Evolutionary conservation across 37 sponge, comb jelly and placozoan species (phyloP).

Genomic region (Halisarca cf. caerulea): DNA sequence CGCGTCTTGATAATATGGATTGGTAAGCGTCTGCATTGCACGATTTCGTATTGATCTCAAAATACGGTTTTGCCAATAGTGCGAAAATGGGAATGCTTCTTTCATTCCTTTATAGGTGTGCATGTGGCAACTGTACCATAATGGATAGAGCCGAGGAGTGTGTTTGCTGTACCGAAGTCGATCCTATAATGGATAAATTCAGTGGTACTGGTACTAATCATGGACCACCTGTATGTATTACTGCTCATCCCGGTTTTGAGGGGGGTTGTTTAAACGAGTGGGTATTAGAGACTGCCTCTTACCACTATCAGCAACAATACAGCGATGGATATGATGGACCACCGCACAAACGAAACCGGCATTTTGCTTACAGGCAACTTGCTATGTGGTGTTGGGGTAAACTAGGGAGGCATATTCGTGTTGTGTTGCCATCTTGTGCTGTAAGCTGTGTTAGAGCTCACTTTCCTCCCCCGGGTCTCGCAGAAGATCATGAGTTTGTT

Average conservation of each 20-base stretch:
- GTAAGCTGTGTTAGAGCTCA: conserved; percentile 12
- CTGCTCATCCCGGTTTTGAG: not conserved
- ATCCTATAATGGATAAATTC: conserved; percentile 11
- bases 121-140: conserved; percentile 18
- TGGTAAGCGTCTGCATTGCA: conserved; percentile 9
- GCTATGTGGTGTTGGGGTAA: conserved; percentile 24
- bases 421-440: conserved; percentile 18
- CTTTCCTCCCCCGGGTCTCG: conserved; percentile 9
- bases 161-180: not conserved
- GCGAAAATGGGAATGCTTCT: not conserved
- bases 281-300: conserved; percentile 4
- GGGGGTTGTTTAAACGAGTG: not conserved
- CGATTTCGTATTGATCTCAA: too few species aligned
- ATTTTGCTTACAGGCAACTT: conserved; percentile 8
- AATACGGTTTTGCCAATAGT: not conserved
- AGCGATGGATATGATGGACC: conserved; percentile 11
- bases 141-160: conserved; percentile 25
- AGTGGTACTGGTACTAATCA: conserved; percentile 1
- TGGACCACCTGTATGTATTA: conserved; percentile 7
- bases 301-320: conserved; percentile 10
- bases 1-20: conserved; percentile 6
- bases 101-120: conserved; percentile 14
- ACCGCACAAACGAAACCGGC: not conserved
- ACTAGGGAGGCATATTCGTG: conserved; percentile 17
- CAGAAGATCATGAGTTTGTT: conserved; percentile 7